A percentile compares a stretch with the other conserved stretches of the same genome.
Conservation (phyloP, 2,888 invertebrate genomes). For the Agriopis leucophaearia region DNA sequence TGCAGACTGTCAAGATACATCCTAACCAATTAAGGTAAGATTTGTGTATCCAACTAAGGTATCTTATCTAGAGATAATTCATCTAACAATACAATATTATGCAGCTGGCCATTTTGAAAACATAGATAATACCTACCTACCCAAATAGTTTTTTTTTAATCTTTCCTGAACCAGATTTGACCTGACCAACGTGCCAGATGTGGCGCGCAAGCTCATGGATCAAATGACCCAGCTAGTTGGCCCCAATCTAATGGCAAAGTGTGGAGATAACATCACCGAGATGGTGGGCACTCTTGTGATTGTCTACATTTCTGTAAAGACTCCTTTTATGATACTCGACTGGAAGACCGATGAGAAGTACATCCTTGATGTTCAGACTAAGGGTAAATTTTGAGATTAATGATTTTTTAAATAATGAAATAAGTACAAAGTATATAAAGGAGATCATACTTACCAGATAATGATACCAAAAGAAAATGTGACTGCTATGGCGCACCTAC, state of each 20-base stretch:
- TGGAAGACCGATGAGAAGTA: slow-evolving; percentile 91
- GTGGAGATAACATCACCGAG: slow-evolving; percentile 77
- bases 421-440: too few species aligned
- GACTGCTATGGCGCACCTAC: too few species aligned
- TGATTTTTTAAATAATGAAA: too few species aligned
- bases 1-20: slow-evolving; percentile 65
- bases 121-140: too few species aligned
- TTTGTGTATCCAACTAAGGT: neutral
- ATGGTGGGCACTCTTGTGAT: slow-evolving; percentile 81
- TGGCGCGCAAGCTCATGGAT: slow-evolving; percentile 80
- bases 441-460: too few species aligned
- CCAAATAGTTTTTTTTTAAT: too few species aligned
- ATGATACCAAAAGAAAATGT: too few species aligned
- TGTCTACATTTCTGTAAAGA: slow-evolving; percentile 84
- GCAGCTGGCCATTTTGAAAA: too few species aligned
- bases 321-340: slow-evolving; percentile 80
- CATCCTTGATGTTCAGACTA: slow-evolving; percentile 84
- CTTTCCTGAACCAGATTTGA: slow-evolving; percentile 73
- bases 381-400: slow-evolving; percentile 68
- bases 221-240: slow-evolving; percentile 86
- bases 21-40: neutral
- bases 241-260: slow-evolving; percentile 86
- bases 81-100: too few species aligned
- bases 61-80: too few species aligned
- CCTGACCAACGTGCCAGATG: slow-evolving; percentile 77